Percentiles rank a stretch among this genome's conserved stretches.
These are phyloP conservation scores for Netelia fuscicornis DNA, from an alignment of 2,888 invertebrate genomes.

Conservation along the genomic window DNA sequence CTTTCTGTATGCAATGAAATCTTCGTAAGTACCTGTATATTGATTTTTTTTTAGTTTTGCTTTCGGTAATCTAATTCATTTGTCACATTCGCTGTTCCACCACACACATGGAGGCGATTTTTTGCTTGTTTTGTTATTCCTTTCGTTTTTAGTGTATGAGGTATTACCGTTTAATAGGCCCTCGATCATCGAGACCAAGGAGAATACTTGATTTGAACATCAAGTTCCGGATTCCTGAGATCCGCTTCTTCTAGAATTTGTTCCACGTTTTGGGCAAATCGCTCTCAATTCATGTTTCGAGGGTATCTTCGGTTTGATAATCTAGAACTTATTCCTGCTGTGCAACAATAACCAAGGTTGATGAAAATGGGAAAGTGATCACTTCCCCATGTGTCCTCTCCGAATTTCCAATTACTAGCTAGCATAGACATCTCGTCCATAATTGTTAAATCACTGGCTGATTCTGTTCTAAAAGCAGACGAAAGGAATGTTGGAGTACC, in stretches of 20 bases:
- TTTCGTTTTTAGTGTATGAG: background rate
- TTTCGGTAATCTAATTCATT: background rate
- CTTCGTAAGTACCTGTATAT: background rate
- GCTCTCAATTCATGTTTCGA: conserved; percentile 22
- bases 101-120: conserved; percentile 4
- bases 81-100: conserved; percentile 19
- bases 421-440: background rate
- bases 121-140: background rate
- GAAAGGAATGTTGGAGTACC: conserved; percentile 15
- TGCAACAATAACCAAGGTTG: background rate
- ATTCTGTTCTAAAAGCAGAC: conserved; percentile 3
- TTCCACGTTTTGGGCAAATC: background rate
- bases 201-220: background rate
- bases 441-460: conserved; percentile 27
- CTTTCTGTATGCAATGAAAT: conserved; percentile 13
- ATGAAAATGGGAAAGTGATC: conserved; percentile 28
- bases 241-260: background rate
- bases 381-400: conserved; percentile 23
- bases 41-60: background rate
- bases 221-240: background rate
- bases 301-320: background rate
- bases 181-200: background rate
- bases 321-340: background rate
- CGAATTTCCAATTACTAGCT: background rate
- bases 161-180: background rate